Evolutionary conservation across 2,797 vertebrate species (phyloP).

Genomic region (Peromyscus aztecus): DNA sequence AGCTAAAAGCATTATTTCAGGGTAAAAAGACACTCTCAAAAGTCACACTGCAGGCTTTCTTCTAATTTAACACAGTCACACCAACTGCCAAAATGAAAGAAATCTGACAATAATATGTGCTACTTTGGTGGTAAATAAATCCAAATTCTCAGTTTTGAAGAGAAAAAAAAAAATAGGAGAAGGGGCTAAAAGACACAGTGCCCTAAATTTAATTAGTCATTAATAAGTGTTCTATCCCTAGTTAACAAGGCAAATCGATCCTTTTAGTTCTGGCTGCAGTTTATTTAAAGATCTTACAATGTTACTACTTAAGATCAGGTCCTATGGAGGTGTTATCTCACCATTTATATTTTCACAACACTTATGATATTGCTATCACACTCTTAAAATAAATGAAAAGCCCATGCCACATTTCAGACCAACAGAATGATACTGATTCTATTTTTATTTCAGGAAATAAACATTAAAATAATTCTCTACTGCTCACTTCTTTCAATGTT

Average conservation of each 20-base stretch:
- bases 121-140: slow-evolving; percentile 56
- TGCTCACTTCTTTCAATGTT: slow-evolving; percentile 66
- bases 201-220: slow-evolving; percentile 82
- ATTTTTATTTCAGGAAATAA: slow-evolving; percentile 77
- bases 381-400: slow-evolving; percentile 90
- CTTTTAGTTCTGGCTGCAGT: slow-evolving; percentile 84
- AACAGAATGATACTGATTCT: slow-evolving; percentile 79
- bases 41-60: slow-evolving; percentile 68
- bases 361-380: slow-evolving; percentile 92
- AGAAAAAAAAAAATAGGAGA: not conserved
- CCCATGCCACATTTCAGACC: slow-evolving; percentile 85
- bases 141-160: slow-evolving; percentile 58
- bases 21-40: slow-evolving; percentile 46
- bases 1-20: slow-evolving; percentile 58
- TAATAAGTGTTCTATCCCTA: slow-evolving; percentile 84
- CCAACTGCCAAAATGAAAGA: slow-evolving; percentile 66
- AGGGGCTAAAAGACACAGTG: slow-evolving; percentile 65
- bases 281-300: slow-evolving; percentile 91
- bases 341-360: slow-evolving; percentile 93
- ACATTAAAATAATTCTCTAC: slow-evolving; percentile 68
- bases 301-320: slow-evolving; percentile 90
- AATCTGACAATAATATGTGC: slow-evolving; percentile 18
- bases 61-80: slow-evolving; percentile 75
- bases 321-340: slow-evolving; percentile 92
- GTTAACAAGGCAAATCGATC: slow-evolving; percentile 87